Conservation (phyloP, 2,113 vertebrate species). For the Hiodon tergisus region DNA sequence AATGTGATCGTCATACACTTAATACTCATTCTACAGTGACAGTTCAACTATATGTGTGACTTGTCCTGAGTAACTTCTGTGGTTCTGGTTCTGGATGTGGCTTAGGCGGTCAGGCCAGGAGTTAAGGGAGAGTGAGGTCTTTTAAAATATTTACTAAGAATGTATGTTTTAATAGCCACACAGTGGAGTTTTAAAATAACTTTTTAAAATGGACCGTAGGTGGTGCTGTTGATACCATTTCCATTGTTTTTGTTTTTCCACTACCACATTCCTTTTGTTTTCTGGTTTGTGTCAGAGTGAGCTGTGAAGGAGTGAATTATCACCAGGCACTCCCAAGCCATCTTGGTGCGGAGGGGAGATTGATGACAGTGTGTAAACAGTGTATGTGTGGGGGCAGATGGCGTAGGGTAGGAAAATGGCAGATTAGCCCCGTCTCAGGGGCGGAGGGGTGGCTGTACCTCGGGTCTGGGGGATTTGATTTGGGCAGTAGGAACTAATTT, state of each 20-base stretch:
- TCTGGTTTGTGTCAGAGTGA: constrained; percentile 57
- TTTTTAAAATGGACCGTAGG: constrained; percentile 42
- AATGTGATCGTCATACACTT: not conserved
- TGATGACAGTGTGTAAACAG: constrained; percentile 56
- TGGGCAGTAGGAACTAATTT: too few relatives aligned
- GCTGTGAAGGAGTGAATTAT: constrained; percentile 54
- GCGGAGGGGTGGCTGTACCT: not conserved
- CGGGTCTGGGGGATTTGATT: too few relatives aligned
- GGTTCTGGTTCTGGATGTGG: too few relatives aligned
- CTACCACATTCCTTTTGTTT: constrained; percentile 50
- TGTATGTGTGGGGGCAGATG: constrained; percentile 36
- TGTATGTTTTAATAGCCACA: not conserved
- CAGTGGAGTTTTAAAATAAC: not conserved
- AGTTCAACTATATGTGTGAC: not conserved
- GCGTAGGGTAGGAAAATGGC: constrained; percentile 33
- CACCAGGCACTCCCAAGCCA: constrained; percentile 50
- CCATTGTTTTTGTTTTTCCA: constrained; percentile 4
- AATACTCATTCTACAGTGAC: not conserved
- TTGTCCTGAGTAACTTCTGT: too few relatives aligned
- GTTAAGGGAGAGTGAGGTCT: not conserved
- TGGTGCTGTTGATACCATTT: constrained; percentile 53
- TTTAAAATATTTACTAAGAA: not conserved
- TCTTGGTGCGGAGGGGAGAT: constrained; percentile 51
- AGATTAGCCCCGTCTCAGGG: constrained; percentile 34
- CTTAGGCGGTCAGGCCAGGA: too few relatives aligned